phyloP scores from a whole-genome alignment of 1,140 invertebrate species.

The Drosophila pectinifera region DNA sequence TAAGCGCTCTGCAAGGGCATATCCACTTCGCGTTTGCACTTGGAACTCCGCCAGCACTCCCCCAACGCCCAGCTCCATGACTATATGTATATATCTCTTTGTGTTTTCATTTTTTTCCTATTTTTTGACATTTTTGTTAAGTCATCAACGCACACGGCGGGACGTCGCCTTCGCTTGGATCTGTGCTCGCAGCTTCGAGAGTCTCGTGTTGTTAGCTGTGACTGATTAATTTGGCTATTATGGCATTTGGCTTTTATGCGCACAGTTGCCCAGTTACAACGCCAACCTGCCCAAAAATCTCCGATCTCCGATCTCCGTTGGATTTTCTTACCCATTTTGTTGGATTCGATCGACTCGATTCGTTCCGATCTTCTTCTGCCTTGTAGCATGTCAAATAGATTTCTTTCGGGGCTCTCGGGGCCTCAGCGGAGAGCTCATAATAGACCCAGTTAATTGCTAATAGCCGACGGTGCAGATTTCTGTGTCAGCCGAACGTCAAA shows the following conservation, averaged over 20 bases:
- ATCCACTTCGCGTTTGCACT: conserved; percentile 22
- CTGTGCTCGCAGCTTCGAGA: conserved; percentile 50
- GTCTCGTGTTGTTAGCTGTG: conserved; percentile 78
- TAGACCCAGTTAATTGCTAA: conserved; percentile 84
- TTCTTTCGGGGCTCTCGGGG: conserved; percentile 50
- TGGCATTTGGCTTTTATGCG: conserved; percentile 82
- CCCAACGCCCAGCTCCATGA: background rate
- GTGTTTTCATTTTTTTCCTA: conserved; percentile 9
- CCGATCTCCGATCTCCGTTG: conserved; percentile 3
- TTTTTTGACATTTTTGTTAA: conserved; percentile 80
- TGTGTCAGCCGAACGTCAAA: conserved; percentile 77
- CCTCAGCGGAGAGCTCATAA: conserved; percentile 63
- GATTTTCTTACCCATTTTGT: conserved; percentile 37
- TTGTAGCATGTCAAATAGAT: conserved; percentile 82
- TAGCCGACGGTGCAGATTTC: conserved; percentile 83
- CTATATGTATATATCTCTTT: conserved; percentile 9
- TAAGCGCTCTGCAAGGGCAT: conserved; percentile 36
- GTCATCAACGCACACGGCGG: conserved; percentile 76
- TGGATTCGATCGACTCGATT: conserved; percentile 64
- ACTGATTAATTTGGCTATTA: conserved; percentile 84
- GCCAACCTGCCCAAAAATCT: conserved; percentile 16
- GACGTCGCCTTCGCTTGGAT: conserved; percentile 55
- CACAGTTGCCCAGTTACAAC: conserved; percentile 52
- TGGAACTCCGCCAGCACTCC: conserved; percentile 7
- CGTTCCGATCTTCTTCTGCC: conserved; percentile 83